These are phyloP conservation scores for Acrocephalus arundinaceus DNA, from an alignment of 2,113 vertebrate genomes.

Conservation along the genomic window DNA sequence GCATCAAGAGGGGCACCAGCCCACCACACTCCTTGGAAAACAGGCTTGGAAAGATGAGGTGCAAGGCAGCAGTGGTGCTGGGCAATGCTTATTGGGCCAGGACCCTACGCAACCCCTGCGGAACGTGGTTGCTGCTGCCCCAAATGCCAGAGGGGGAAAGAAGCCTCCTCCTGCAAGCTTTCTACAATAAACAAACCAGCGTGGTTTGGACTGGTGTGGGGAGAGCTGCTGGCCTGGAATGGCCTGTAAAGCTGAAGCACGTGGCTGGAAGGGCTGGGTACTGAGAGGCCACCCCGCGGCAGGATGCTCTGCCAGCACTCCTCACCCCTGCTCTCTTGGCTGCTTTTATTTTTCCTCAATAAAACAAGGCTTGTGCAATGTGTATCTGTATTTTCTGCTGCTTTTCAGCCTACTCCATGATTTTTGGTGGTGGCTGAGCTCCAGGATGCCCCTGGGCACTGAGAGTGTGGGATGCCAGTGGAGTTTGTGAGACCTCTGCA, in stretches of 20 bases:
- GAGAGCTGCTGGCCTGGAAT: background rate
- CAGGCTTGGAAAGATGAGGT: rapidly evolving
- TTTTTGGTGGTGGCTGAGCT: background rate
- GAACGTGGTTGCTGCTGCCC: background rate
- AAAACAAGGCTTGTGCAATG: background rate
- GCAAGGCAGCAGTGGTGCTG: background rate
- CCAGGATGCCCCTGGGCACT: background rate
- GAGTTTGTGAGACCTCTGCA: background rate
- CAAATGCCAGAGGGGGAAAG: rapidly evolving
- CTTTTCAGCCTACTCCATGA: background rate
- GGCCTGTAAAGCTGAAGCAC: background rate
- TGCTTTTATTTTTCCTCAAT: background rate
- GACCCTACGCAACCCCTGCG: rapidly evolving
- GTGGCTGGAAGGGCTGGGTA: background rate
- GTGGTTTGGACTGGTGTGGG: rapidly evolving
- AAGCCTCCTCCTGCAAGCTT: background rate
- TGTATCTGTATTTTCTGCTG: background rate
- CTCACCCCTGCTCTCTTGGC: background rate
- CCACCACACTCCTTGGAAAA: background rate
- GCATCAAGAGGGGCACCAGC: background rate
- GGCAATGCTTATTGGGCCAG: background rate
- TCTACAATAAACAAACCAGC: background rate
- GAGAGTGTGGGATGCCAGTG: background rate
- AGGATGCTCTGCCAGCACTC: background rate
- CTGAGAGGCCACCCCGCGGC: rapidly evolving